phyloP scores from a whole-genome alignment of 2,888 invertebrate genomes.

The Protophormia terraenovae region DNA sequence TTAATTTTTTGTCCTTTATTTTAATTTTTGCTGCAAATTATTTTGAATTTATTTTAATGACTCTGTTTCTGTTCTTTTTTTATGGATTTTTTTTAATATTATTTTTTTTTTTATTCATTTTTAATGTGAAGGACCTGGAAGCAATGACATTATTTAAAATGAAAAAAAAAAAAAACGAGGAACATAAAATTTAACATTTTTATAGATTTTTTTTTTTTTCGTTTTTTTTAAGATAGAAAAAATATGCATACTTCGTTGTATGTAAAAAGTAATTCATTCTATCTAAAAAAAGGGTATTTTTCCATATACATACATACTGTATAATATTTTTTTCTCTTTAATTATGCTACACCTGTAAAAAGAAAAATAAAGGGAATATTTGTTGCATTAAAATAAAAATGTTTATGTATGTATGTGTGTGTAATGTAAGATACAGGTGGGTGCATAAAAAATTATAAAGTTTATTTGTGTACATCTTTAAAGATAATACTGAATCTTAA shows the following conservation, averaged over 20 bases:
- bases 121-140: slow-evolving; percentile 62
- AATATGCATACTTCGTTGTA: background rate
- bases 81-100: slow-evolving; percentile 19
- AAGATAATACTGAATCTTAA: no score
- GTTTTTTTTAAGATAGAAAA: background rate
- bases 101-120: slow-evolving; percentile 33
- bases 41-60: slow-evolving; percentile 64
- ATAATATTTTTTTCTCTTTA: slow-evolving; percentile 57
- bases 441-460: background rate
- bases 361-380: slow-evolving; percentile 26
- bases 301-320: no score
- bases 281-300: slow-evolving; percentile 45
- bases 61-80: slow-evolving; percentile 46
- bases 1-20: slow-evolving; percentile 68
- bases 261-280: slow-evolving; percentile 42
- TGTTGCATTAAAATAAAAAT: slow-evolving; percentile 51
- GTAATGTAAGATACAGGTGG: slow-evolving; percentile 32
- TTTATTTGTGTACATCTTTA: no score
- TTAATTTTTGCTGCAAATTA: slow-evolving; percentile 71
- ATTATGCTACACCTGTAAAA: slow-evolving; percentile 62
- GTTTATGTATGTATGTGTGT: background rate
- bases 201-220: slow-evolving; percentile 19
- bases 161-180: slow-evolving; percentile 15
- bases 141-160: slow-evolving; percentile 59
- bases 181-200: slow-evolving; percentile 53